These are phyloP conservation scores for Onchidella celtica DNA, from an alignment of 2,888 invertebrate species.

Conservation along the genomic window DNA sequence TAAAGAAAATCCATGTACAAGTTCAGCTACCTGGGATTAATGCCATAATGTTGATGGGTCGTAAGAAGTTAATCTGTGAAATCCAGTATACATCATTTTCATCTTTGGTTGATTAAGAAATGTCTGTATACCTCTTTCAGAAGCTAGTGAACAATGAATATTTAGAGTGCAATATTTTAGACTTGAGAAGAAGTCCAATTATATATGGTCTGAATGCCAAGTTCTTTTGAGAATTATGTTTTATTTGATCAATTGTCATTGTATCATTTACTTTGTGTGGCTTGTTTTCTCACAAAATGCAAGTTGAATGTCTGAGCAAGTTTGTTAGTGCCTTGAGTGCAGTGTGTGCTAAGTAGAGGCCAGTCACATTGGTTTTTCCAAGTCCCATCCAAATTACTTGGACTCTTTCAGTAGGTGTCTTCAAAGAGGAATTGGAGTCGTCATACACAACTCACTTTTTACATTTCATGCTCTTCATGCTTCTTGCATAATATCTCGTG, in stretches of 20 bases:
- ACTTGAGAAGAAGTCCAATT: neutral
- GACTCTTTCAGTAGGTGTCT: neutral
- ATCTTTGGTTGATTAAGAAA: too few species aligned
- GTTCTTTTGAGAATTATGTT: neutral
- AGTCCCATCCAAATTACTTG: neutral
- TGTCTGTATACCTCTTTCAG: neutral
- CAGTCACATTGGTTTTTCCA: slow-evolving; percentile 54
- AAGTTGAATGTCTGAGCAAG: slow-evolving; percentile 24
- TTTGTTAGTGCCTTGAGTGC: slow-evolving; percentile 69
- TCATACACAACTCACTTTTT: neutral
- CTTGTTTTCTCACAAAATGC: neutral
- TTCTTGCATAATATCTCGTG: slow-evolving; percentile 40
- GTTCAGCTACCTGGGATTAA: too few species aligned
- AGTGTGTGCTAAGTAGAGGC: slow-evolving; percentile 75
- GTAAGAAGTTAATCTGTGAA: too few species aligned
- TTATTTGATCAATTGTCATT: slow-evolving; percentile 1
- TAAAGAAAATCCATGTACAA: too few species aligned
- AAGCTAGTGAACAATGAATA: neutral
- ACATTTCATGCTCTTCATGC: slow-evolving; percentile 32
- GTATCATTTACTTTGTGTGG: neutral
- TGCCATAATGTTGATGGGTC: too few species aligned
- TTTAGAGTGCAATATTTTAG: neutral
- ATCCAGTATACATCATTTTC: too few species aligned
- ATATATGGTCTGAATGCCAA: neutral
- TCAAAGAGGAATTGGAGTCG: neutral